These are phyloP conservation scores for Chymomyza amoena DNA, from an alignment of 2,888 invertebrate genomes.

Conservation along the genomic window DNA sequence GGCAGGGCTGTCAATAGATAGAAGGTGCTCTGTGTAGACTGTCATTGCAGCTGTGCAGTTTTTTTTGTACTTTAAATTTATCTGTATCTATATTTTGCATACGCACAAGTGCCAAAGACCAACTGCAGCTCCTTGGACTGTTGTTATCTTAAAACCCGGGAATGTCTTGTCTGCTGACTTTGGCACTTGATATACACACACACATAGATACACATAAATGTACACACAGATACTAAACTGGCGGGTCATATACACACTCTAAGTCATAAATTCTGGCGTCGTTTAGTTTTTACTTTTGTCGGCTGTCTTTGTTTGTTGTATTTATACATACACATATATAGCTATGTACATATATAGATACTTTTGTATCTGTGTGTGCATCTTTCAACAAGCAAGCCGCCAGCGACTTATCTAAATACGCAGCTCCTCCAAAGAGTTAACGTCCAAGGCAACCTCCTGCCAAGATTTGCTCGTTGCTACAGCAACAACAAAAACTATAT, in stretches of 20 bases:
- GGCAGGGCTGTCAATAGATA: not conserved
- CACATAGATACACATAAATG: slow-evolving; percentile 13
- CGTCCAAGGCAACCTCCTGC: slow-evolving; percentile 63
- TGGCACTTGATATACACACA: slow-evolving; percentile 61
- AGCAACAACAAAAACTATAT: no score
- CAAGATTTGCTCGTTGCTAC: slow-evolving; percentile 48
- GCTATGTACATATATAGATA: slow-evolving; percentile 32
- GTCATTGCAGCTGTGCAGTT: slow-evolving; percentile 23
- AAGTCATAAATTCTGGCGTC: slow-evolving; percentile 66
- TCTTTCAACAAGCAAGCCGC: slow-evolving; percentile 47
- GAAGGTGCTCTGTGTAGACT: slow-evolving; percentile 3
- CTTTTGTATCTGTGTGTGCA: slow-evolving; percentile 7
- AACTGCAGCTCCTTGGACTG: slow-evolving; percentile 36
- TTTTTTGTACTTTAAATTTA: no score
- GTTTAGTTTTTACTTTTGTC: slow-evolving; percentile 72
- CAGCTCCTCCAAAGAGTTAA: slow-evolving; percentile 42
- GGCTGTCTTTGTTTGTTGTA: slow-evolving; percentile 67
- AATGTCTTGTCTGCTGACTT: slow-evolving; percentile 52
- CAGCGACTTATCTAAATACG: slow-evolving; percentile 62
- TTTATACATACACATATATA: slow-evolving; percentile 6
- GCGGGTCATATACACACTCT: slow-evolving; percentile 28
- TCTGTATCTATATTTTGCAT: slow-evolving; percentile 56
- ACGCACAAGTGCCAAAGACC: slow-evolving; percentile 43
- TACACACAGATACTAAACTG: slow-evolving; percentile 1
- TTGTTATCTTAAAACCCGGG: slow-evolving; percentile 63